Evolutionary conservation across 2,888 invertebrate genomes (phyloP).

Genomic region (Pachycephus smyrnensis): DNA sequence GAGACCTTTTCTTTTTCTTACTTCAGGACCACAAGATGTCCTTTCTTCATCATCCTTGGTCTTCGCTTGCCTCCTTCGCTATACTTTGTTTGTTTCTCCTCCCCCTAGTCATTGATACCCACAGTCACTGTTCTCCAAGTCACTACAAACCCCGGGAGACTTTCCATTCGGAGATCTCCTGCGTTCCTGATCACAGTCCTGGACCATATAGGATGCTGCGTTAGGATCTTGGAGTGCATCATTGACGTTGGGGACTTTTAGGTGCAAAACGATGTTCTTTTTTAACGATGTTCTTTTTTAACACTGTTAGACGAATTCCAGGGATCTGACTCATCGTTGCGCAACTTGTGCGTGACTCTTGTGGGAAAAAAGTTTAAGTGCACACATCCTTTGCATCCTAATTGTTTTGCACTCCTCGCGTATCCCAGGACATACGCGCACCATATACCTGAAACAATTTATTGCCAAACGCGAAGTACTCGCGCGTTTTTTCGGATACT

Average conservation of each 20-base stretch:
- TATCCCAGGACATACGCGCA: neutral
- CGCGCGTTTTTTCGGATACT: neutral
- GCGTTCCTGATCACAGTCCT: neutral
- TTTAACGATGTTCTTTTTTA: neutral
- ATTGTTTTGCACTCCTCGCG: neutral
- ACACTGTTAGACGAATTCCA: neutral
- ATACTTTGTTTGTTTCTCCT: neutral
- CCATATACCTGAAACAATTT: neutral
- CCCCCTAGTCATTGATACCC: neutral
- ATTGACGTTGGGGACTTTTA: neutral
- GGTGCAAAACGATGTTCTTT: neutral
- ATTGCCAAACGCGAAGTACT: neutral
- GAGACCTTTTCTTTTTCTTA: constrained; percentile 8
- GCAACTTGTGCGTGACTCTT: neutral
- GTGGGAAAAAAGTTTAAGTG: neutral
- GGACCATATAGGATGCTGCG: neutral
- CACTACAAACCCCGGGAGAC: neutral
- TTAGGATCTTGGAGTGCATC: neutral
- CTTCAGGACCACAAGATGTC: neutral
- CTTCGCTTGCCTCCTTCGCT: neutral
- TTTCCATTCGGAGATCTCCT: neutral
- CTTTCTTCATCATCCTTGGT: neutral
- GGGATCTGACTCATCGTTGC: neutral
- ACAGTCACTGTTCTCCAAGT: neutral
- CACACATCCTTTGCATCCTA: neutral